Evolutionary conservation across 1,140 invertebrate genomes (phyloP).

Genomic region (Lepidurus couesii): DNA sequence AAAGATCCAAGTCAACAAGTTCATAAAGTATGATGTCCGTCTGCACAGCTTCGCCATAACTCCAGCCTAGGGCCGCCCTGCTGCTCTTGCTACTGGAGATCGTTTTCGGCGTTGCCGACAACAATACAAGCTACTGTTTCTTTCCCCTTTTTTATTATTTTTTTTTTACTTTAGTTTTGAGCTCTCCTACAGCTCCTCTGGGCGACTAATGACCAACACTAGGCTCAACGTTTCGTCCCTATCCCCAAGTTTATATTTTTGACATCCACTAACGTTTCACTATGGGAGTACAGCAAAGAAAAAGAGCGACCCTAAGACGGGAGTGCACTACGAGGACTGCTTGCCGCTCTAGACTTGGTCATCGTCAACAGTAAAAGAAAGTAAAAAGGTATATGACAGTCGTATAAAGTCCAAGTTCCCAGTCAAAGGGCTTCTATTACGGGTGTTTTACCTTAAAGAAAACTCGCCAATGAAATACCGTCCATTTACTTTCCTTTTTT

Average conservation of each 20-base stretch:
- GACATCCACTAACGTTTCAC: too few relatives aligned
- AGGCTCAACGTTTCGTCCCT: background rate
- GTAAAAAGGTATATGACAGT: background rate
- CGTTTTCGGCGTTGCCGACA: background rate
- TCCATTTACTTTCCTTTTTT: background rate
- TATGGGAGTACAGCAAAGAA: too few relatives aligned
- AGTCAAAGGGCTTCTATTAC: background rate
- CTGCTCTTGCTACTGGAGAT: background rate
- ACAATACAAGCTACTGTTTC: background rate
- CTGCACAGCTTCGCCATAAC: slow-evolving; percentile 7
- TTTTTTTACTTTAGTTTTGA: background rate
- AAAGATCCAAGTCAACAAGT: background rate
- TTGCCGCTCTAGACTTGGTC: background rate
- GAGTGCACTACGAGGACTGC: background rate
- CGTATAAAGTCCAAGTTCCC: background rate
- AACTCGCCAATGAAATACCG: background rate
- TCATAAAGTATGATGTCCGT: slow-evolving; percentile 6
- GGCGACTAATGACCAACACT: background rate
- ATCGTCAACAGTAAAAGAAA: background rate
- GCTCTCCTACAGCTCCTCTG: background rate
- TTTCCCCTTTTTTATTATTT: background rate
- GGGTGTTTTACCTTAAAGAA: background rate
- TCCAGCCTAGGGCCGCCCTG: background rate
- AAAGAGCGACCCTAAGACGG: too few relatives aligned
- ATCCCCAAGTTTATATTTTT: background rate